Base-by-base conservation (phyloP, 2,113 vertebrate genomes). In the Nematolebias whitei region DNA sequence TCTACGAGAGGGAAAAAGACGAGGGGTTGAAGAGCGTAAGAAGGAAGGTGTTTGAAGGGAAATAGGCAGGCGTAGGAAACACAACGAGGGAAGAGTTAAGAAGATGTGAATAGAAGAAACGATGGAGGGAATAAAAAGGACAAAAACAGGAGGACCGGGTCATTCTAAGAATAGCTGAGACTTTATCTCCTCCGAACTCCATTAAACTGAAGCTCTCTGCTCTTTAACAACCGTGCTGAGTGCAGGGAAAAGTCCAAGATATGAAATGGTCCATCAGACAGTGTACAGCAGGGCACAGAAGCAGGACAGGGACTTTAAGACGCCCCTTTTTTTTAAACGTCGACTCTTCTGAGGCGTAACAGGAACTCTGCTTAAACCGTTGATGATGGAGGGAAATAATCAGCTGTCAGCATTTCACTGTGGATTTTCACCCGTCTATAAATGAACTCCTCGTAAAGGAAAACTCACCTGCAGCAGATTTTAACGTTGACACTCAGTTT, bases 231-330 rank as follows among this genome's bases (percentile, higher is more conserved):
- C 63, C 60, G 11, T 76, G 88, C 85, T 87, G 85, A 83, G 83
- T 68, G 55, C 65, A 59, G 78, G 57, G 52, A 59, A 86, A 85
- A 73, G 35, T n/a, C 52, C 23, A 43, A 56, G 68, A 83, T 85
- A 77, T 83, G 78, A 85, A 86, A 73, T 80, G 84, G 84, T 84
- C 85, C 71, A 80, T 88, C 83, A 88, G 74, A 84, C 39, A 24
- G 38, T 1, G 5, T 12, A 56, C 54, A 63, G 63, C 20, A 48
- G 49, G 40, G 35, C 45, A 54, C 48, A 9, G 57, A 65, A 67
- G 18, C 63, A 62, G 41, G 59, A 71, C 58, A 55, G 56, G 64
- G 64, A 81, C 65, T 62, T 67, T 52, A 71, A 79, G 62, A 59
- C 70, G 53, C 63, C 57, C 63, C 44, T 71, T 74, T 76, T 20